phyloP scores from a whole-genome alignment of 2,113 vertebrate genomes.

The Callocephalon fimbriatum region DNA sequence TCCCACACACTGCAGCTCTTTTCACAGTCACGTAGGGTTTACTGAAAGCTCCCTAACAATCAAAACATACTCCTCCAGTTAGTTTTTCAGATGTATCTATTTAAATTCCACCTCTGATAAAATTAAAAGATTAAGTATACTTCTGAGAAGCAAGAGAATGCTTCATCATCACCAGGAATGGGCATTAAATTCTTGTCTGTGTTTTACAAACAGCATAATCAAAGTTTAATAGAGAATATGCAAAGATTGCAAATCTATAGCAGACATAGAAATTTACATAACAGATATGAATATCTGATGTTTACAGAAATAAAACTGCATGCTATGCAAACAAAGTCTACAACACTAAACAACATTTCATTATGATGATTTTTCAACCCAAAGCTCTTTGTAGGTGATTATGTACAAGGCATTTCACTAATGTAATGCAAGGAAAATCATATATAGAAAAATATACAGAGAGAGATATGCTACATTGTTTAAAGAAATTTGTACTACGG shows the following conservation, averaged over 20 bases:
- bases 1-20: neutral
- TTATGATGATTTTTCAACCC: neutral
- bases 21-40: neutral
- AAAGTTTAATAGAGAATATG: slow-evolving; percentile 56
- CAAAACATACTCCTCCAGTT: neutral
- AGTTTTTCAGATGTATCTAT: neutral
- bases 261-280: slow-evolving; percentile 45
- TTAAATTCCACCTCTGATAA: slow-evolving; percentile 12
- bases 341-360: neutral
- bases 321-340: neutral
- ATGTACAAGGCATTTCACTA: neutral
- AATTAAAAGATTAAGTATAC: slow-evolving; percentile 10
- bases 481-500: neutral
- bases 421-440: neutral
- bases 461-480: neutral
- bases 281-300: slow-evolving; percentile 42
- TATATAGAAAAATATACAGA: neutral
- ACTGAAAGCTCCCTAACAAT: neutral
- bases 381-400: neutral
- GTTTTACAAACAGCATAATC: slow-evolving; percentile 53
- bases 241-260: slow-evolving; percentile 46
- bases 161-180: slow-evolving; percentile 13
- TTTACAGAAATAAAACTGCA: slow-evolving; percentile 44
- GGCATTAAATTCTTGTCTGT: neutral
- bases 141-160: slow-evolving; percentile 3